Percentiles rank a stretch among this genome's conserved stretches.
Conservation (phyloP, 2,113 vertebrate species). For the Menura novaehollandiae region DNA sequence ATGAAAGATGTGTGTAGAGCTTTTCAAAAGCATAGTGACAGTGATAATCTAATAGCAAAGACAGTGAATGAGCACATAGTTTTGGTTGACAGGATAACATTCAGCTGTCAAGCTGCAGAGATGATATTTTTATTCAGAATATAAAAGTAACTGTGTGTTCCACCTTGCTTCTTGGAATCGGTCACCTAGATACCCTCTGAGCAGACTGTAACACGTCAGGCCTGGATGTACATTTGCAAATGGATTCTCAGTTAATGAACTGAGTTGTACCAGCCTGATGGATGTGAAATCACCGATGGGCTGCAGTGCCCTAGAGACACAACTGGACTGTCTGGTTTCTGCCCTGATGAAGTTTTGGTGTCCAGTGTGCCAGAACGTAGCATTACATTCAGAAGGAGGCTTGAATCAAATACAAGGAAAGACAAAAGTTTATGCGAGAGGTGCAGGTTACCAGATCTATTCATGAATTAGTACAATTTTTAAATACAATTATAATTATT, state of each 20-base stretch:
- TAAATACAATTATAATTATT: neutral
- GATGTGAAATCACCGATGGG: neutral
- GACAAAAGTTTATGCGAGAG: neutral
- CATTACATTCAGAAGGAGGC: neutral
- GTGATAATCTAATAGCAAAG: neutral
- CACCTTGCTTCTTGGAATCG: neutral
- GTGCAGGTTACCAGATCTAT: rapidly evolving
- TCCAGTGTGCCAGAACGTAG: neutral
- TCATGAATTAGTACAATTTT: neutral
- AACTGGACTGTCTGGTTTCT: neutral
- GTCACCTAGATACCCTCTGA: neutral
- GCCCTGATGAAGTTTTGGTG: neutral
- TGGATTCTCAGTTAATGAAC: neutral
- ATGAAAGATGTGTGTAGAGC: neutral
- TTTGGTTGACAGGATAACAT: neutral
- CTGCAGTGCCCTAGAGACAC: neutral
- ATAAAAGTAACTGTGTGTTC: neutral
- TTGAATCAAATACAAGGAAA: neutral
- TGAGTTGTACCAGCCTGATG: neutral
- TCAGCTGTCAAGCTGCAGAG: neutral
- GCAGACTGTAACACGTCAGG: neutral
- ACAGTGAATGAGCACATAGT: neutral
- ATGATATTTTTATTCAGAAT: slow-evolving; percentile 2
- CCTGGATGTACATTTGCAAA: neutral
- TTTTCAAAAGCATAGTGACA: neutral